Evolutionary conservation across 37 sponge, comb jelly and placozoan genomes (phyloP).

Genomic region (Cladorhizidae sp.): DNA sequence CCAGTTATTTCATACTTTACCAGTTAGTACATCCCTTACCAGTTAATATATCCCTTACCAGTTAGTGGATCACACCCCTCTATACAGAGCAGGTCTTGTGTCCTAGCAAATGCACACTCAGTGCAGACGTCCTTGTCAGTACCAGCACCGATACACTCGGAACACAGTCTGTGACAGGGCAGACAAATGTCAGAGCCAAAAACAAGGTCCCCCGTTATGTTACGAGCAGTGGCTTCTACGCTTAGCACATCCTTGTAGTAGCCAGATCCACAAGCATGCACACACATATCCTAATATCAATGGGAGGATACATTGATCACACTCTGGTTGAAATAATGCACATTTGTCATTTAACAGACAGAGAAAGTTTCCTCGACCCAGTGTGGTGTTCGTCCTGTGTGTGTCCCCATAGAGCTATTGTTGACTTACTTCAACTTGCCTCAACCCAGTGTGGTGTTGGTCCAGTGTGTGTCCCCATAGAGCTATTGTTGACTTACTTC

Average conservation of each 20-base stretch:
- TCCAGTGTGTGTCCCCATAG: too few species aligned
- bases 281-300: conserved; percentile 43
- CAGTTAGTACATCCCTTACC: too few species aligned
- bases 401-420: too few species aligned
- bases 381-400: too few species aligned
- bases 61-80: neutral
- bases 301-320: too few species aligned
- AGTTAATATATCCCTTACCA: neutral
- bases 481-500: too few species aligned
- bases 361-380: neutral
- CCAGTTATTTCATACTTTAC: too few species aligned
- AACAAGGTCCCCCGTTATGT: conserved; percentile 1
- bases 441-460: too few species aligned
- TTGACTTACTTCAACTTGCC: too few species aligned
- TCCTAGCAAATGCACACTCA: conserved; percentile 10
- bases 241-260: conserved; percentile 15
- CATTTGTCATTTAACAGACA: neutral
- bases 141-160: conserved; percentile 29
- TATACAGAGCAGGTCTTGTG: conserved; percentile 5
- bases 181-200: conserved; percentile 21
- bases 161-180: conserved; percentile 46
- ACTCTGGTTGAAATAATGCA: too few species aligned
- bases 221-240: neutral
- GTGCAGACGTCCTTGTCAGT: neutral
- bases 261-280: neutral